Conservation (phyloP, 92 coral and sea anemone species). For the Heliopora coerulea region DNA sequence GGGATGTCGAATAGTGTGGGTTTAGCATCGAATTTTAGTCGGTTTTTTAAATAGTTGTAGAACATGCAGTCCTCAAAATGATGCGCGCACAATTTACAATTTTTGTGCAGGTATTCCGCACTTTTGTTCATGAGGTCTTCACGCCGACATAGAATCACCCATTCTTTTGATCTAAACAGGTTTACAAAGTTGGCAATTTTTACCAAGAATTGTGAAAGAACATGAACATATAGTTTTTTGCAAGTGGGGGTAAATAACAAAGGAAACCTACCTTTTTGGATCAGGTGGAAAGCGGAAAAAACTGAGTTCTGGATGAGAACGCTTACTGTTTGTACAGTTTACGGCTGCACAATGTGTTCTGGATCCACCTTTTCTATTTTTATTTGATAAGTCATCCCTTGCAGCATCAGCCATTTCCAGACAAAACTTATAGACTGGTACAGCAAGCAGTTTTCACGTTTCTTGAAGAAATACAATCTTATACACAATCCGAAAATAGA, state of each 20-base stretch:
- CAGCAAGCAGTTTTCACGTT: too few species aligned
- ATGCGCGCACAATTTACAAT: slow-evolving; percentile 25
- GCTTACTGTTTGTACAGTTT: slow-evolving; percentile 19
- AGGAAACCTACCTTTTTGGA: slow-evolving; percentile 11
- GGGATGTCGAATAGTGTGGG: slow-evolving; percentile 29
- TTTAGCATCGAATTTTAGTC: slow-evolving; percentile 25
- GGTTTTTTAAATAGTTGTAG: slow-evolving; percentile 15
- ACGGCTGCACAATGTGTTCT: slow-evolving; percentile 20
- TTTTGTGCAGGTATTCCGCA: slow-evolving; percentile 19
- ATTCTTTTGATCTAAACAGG: slow-evolving; percentile 29
- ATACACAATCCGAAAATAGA: too few species aligned
- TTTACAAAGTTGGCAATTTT: background rate
- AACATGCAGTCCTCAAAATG: slow-evolving; percentile 30
- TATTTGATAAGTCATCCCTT: too few species aligned
- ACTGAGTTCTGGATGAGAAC: slow-evolving; percentile 22
- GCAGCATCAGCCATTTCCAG: too few species aligned
- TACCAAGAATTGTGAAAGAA: background rate
- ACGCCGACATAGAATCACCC: slow-evolving; percentile 24
- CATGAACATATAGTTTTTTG: too few species aligned
- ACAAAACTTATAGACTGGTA: too few species aligned
- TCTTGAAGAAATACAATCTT: too few species aligned
- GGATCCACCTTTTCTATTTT: too few species aligned
- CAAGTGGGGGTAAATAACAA: too few species aligned
- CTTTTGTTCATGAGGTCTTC: slow-evolving; percentile 19
- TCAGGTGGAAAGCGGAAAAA: slow-evolving; percentile 30